Evolutionary conservation across 2,113 vertebrate species (phyloP).

Genomic region (Pseudolaguvia tuberculata): DNA sequence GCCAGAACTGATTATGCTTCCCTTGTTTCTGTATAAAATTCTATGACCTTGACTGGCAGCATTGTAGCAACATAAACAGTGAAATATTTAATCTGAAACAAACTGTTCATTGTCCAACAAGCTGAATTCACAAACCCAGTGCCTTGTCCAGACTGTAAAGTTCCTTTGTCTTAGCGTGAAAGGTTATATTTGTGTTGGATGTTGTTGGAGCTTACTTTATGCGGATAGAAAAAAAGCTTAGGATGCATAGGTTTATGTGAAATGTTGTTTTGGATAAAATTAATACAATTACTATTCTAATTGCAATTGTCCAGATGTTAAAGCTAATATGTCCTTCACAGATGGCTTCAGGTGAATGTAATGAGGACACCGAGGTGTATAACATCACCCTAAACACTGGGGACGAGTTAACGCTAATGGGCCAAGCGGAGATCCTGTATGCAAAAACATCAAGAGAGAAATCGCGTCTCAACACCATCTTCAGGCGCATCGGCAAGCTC

Average conservation of each 20-base stretch:
- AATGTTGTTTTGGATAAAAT: background rate
- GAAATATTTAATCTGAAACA: slow-evolving; percentile 19
- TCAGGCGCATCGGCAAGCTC: slow-evolving; percentile 94
- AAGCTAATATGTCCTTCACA: slow-evolving; percentile 53
- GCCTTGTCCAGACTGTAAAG: slow-evolving; percentile 19
- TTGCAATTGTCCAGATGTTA: background rate
- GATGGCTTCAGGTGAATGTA: slow-evolving; percentile 96
- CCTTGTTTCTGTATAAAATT: slow-evolving; percentile 6
- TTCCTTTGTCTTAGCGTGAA: slow-evolving; percentile 35
- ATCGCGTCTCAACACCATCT: slow-evolving; percentile 93
- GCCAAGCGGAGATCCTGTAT: slow-evolving; percentile 98
- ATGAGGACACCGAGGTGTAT: slow-evolving; percentile 96
- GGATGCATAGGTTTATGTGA: background rate
- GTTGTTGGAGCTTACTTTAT: background rate
- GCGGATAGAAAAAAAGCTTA: slow-evolving; percentile 15
- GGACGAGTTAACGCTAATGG: slow-evolving; percentile 96
- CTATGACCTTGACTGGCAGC: slow-evolving; percentile 14
- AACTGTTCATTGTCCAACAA: slow-evolving; percentile 24
- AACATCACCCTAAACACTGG: slow-evolving; percentile 93
- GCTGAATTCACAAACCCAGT: slow-evolving; percentile 34
- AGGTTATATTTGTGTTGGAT: slow-evolving; percentile 33
- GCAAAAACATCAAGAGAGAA: slow-evolving; percentile 92
- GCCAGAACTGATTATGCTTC: background rate
- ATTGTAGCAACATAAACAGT: slow-evolving; percentile 3
- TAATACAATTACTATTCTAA: background rate